Conservation (phyloP, 2,113 vertebrate genomes). For the Amblyopsis rosae region DNA sequence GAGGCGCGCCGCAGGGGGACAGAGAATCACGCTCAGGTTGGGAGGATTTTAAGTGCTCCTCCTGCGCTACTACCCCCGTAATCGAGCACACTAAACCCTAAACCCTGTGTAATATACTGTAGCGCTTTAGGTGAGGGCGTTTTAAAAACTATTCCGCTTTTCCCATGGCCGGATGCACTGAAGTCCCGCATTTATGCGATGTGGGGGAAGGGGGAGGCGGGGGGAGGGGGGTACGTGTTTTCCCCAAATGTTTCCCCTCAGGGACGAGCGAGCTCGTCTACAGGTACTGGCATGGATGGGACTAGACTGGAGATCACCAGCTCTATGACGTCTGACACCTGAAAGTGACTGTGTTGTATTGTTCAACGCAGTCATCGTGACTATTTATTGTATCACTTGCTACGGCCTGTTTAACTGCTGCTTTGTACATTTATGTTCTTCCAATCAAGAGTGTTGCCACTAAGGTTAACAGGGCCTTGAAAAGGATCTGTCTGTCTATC, state of each 20-base stretch:
- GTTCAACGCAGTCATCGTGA: constrained; percentile 33
- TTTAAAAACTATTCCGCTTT: constrained; percentile 32
- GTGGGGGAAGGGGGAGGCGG: constrained; percentile 1
- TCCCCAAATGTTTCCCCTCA: not conserved
- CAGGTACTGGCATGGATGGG: constrained; percentile 38
- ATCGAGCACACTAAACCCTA: no score
- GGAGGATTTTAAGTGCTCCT: not conserved
- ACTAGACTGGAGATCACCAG: constrained; percentile 35
- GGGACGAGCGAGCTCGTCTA: constrained; percentile 49
- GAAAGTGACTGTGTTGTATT: constrained; percentile 38
- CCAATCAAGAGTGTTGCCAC: constrained; percentile 36
- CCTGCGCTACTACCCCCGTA: no score
- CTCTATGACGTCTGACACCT: constrained; percentile 21
- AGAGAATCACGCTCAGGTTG: not conserved
- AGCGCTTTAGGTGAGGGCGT: constrained; percentile 35
- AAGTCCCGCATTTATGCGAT: constrained; percentile 38
- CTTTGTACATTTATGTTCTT: constrained; percentile 47
- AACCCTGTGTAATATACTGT: constrained; percentile 22
- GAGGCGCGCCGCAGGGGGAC: constrained; percentile 28
- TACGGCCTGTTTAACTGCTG: constrained; percentile 56
- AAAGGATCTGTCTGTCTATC: constrained; percentile 64
- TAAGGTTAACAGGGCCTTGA: constrained; percentile 36
- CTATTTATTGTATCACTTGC: constrained; percentile 62
- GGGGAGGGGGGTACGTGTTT: not conserved
- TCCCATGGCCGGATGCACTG: constrained; percentile 57